Evolutionary conservation across 1,140 invertebrate species (phyloP), one percentile per base, ranked within the genome.

Genomic region (Muscidifurax raptorellus): DNA sequence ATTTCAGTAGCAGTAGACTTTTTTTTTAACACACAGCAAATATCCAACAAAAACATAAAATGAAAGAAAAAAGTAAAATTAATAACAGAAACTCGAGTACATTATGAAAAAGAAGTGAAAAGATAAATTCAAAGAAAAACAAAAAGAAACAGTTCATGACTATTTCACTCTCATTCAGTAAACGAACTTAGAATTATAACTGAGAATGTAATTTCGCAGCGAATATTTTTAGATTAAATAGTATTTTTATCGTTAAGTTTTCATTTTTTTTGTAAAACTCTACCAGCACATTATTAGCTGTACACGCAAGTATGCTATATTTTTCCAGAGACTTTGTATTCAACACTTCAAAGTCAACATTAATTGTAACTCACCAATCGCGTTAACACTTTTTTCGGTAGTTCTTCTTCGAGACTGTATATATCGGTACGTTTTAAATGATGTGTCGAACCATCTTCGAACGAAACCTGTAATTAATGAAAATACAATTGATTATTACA

Each of bases 1-100:
- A 94, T 94, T 89, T 94, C 94, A 85, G 93, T 94, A 64, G 94
- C 94, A 86, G 92, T 89, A 47, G 94, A 94, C 94, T 94, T 90
- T 88, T 59, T 59, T 59, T 89, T 85, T 87, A 88, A 87, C 86
- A 75, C 66, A 85, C 67, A 75, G 72, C 36, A 85, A 28, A 86
- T 84, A 89, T 82, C 87, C 84, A 91, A 89, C 80, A 89, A 86
- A 89, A 89, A 89, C 82, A 77, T 86, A 89, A 91, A 90, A 81
- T 86, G 88, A 87, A 89, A 88, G 85, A 22, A 87, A 90, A 90
- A 69, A 30, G 25, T 12, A 86, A 88, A 90, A 86, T 88, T 64
- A 83, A 86, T 52, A 66, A 87, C 87, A 88, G 84, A 10, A 85
- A 81, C 83, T 82, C 36, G 36, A 69, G 66, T 78, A 59, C 80